These are phyloP conservation scores for Metaphire vulgaris DNA, from an alignment of 1,140 invertebrate species.

Conservation along the genomic window DNA sequence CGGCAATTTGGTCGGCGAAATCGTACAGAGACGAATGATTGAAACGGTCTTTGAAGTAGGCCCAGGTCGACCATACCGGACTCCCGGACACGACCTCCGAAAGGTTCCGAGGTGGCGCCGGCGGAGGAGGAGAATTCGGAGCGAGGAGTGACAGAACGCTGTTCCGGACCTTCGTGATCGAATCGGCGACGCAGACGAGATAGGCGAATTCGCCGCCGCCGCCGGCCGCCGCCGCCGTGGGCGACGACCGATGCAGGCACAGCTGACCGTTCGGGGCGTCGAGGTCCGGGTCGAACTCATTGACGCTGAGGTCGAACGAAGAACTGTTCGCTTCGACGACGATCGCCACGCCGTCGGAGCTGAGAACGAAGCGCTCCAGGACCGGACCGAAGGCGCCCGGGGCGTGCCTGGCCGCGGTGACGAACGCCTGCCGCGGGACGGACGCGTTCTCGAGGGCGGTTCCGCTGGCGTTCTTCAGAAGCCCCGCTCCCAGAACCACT, in stretches of 20 bases:
- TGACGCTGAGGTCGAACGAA: conserved; percentile 45
- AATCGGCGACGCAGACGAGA: conserved; percentile 9
- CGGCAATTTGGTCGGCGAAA: conserved; percentile 54
- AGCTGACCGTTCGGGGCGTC: conserved; percentile 32
- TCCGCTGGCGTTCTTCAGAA: background rate
- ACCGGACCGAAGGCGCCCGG: conserved; percentile 27
- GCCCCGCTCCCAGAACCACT: conserved; percentile 28
- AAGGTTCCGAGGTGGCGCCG: background rate
- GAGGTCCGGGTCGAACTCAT: conserved; percentile 24
- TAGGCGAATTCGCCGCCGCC: conserved; percentile 8
- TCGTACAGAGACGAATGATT: conserved; percentile 57
- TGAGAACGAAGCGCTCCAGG: conserved; percentile 33
- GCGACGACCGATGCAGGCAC: conserved; percentile 35
- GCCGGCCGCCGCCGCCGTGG: background rate
- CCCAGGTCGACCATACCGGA: conserved; percentile 85
- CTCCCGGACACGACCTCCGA: conserved; percentile 16
- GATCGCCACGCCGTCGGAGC: conserved; percentile 40
- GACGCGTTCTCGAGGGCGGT: conserved; percentile 17
- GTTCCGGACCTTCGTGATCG: conserved; percentile 1
- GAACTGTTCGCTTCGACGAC: conserved; percentile 37
- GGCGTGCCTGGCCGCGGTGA: background rate
- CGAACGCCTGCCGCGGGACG: conserved; percentile 4
- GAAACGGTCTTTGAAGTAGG: conserved; percentile 62
- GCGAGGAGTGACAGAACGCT: background rate
- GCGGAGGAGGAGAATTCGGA: too few species aligned